These are phyloP conservation scores for Leucopternis melanops DNA, from an alignment of 2,113 vertebrate genomes.

Conservation along the genomic window DNA sequence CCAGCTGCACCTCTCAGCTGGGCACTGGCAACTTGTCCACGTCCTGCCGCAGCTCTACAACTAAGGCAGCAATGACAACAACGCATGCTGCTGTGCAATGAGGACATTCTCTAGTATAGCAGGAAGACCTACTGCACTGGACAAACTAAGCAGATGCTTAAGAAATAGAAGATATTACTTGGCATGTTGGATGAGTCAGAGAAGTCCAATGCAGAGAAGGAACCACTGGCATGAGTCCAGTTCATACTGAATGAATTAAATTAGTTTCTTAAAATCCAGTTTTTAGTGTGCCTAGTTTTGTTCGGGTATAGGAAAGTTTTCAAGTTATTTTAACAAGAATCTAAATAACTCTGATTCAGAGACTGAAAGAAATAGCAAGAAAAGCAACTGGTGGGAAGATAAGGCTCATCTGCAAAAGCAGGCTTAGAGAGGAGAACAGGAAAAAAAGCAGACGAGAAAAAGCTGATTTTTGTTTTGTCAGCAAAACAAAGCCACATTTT, in stretches of 20 bases:
- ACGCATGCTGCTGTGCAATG: rapidly evolving
- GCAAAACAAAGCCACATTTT: not conserved
- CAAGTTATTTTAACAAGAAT: not conserved
- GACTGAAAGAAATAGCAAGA: not conserved
- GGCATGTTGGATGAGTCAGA: too few relatives aligned
- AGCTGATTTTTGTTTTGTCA: not conserved
- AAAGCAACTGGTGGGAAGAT: not conserved
- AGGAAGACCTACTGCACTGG: not conserved
- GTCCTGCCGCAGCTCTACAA: not conserved
- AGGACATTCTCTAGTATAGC: not conserved
- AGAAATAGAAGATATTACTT: not conserved
- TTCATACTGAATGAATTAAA: not conserved
- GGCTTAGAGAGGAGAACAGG: not conserved
- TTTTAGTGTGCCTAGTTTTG: not conserved
- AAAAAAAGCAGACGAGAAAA: not conserved
- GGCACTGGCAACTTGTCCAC: not conserved
- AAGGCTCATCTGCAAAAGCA: not conserved
- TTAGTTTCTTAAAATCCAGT: not conserved
- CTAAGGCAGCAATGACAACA: not conserved
- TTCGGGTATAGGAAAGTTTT: not conserved
- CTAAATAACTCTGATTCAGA: not conserved
- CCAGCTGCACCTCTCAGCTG: not conserved
- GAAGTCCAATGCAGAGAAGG: too few relatives aligned
- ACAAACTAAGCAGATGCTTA: not conserved
- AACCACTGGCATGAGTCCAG: not conserved